Evolutionary conservation across 2,888 invertebrate genomes (phyloP).

Genomic region (Portevinia maculata): DNA sequence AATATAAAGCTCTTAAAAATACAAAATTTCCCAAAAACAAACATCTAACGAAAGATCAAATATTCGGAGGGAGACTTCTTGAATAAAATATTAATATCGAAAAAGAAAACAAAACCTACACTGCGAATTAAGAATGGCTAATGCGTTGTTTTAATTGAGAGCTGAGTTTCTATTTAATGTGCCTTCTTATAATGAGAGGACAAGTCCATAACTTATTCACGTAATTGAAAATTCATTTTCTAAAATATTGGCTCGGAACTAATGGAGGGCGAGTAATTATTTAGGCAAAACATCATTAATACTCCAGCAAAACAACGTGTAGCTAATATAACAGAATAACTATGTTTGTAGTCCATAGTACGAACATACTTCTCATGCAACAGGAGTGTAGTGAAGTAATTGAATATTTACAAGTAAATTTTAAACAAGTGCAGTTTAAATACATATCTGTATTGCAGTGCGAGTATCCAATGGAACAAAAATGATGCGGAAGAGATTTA

Average conservation of each 20-base stretch:
- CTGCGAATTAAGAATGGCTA: conserved; percentile 63
- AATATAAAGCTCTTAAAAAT: conserved; percentile 20
- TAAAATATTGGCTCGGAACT: conserved; percentile 49
- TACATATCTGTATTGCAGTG: too few species aligned
- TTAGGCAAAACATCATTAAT: too few species aligned
- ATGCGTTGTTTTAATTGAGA: conserved; percentile 69
- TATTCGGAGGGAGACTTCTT: conserved; percentile 25
- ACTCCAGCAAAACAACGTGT: too few species aligned
- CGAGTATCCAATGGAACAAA: too few species aligned
- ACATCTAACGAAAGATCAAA: conserved; percentile 34
- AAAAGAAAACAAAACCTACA: conserved; percentile 47
- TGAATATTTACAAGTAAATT: too few species aligned
- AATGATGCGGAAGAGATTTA: too few species aligned
- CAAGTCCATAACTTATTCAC: conserved; percentile 69
- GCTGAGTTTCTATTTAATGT: conserved; percentile 12
- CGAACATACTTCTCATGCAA: too few species aligned
- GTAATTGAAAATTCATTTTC: conserved; percentile 66
- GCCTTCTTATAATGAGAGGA: conserved; percentile 41
- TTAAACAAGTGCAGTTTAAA: too few species aligned
- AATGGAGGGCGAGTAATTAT: too few species aligned
- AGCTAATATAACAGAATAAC: too few species aligned
- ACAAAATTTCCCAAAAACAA: conserved; percentile 8
- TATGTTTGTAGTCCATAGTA: too few species aligned
- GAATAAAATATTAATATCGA: conserved; percentile 69
- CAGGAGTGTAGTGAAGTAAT: too few species aligned